Evolutionary conservation across 2,113 vertebrate genomes (phyloP), one percentile per base, ranked within the genome.

Genomic region (Brachyhypopomus occidentalis): DNA sequence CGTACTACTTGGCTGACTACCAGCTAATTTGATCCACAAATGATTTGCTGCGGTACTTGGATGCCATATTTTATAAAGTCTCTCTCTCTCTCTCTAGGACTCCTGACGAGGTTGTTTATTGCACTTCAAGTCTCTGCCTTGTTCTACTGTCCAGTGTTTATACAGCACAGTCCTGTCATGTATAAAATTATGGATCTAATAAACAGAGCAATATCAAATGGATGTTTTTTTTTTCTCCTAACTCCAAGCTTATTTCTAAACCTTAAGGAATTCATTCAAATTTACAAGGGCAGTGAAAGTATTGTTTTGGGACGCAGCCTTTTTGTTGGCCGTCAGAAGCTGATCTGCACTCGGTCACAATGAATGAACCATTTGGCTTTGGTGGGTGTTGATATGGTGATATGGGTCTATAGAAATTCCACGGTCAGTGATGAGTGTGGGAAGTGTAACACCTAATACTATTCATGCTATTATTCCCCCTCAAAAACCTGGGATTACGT

Each of bases 111-210:
- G 86, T 62, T 73, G 81, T 78, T 67, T 63, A 62, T 63, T 75
- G 38, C 60, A 86, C 86, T 85, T 80, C 8, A n/a, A 75, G 79
- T 77, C 70, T 66, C 77, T 87, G 86, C 84, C 78, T 84, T 86
- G 77, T 90, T 77, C 64, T 77, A 89, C 84, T 88, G 78, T 84
- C 86, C 89, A 84, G 86, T 86, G 80, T 92, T 90, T 36, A 89
- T 87, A 87, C 23, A 88, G 88, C 85, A 45, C 23, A 79, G 77
- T 92, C 82, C 85, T 88, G 80, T 86, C 88, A 70, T 93, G 89
- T 91, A 89, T 88, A 90, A 90, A 90, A 78, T 82, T 73, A 84
- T 90, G 87, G 88, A 90, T 79, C 83, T 88, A 91, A 91, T 94
- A 93, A 93, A 93, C 34, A 79, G 86, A 87, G 64, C 56, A 78